Evolutionary conservation across 2,113 vertebrate species (phyloP), one percentile per base, ranked within the genome.

Genomic region (Charadrius vociferus): DNA sequence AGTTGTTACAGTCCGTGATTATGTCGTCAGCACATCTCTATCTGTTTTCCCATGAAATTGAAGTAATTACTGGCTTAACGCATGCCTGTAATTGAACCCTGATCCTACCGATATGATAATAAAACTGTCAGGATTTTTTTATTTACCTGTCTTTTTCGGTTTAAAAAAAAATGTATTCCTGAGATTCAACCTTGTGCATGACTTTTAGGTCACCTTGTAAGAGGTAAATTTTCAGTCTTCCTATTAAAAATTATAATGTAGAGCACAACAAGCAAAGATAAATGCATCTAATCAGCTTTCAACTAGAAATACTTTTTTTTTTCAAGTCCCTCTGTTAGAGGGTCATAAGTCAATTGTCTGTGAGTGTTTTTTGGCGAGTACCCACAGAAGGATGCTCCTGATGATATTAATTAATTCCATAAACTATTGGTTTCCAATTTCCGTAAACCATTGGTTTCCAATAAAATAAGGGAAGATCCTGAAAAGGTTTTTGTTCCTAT

Each of bases 41-140:
- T 14, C 92, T 94, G 73, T 88, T 96, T 91, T 89, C 85, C 92
- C 70, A 37, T n/a, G 66, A 91, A 95, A 95, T 36, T 47, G 34
- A 47, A 71, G n/a, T 36, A 56, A 90, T 95, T 70, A 61, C 19
- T 11, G 62, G 29, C 67, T 89, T 45, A 47, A 23, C 4, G 3
- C 53, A 29, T 6, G 65, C 55, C 83, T 75, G 43, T 13, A 29
- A 39, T 43, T 85, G 81, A 58, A 73, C 68, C 9, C 0, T 5
- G 26, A 22, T 37, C 77, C 77, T 43, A 43, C 62, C 61, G 43
- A 68, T 82, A 47, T 6, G 36, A 49, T 53, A 19, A 17, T 17
- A 47, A 79, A 79, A 47, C 7, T 18, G 8, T 9, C 53, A 53
- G 32, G 19, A 10, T 15, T 80, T 82, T 82, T 83, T 75, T 62